Percentiles rank a stretch among this genome's conserved stretches.
These are phyloP conservation scores for Pleuronectes platessa DNA, from an alignment of 2,113 vertebrate species.

Conservation along the genomic window DNA sequence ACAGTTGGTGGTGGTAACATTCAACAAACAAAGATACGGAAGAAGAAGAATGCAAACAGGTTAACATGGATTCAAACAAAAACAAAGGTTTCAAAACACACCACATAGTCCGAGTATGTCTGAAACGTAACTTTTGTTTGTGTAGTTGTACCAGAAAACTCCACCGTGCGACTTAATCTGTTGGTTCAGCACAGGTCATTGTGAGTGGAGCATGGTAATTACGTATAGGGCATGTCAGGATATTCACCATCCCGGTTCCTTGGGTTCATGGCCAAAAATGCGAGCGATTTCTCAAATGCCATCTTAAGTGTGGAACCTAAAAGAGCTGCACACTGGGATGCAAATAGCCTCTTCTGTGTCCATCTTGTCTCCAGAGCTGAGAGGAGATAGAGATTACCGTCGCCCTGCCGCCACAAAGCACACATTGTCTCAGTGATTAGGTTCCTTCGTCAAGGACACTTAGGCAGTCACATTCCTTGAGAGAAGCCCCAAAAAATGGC, in stretches of 20 bases:
- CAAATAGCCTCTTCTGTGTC: conserved; percentile 60
- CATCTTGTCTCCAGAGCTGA: conserved; percentile 47
- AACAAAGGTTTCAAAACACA: neutral
- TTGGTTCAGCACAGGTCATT: neutral
- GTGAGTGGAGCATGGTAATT: conserved; percentile 14
- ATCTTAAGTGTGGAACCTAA: conserved; percentile 21
- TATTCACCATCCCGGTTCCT: conserved; percentile 25
- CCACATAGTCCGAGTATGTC: neutral
- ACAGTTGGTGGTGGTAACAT: neutral
- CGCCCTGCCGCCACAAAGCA: conserved; percentile 62
- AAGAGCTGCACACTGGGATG: conserved; percentile 54
- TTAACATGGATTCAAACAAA: neutral
- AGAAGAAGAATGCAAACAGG: neutral
- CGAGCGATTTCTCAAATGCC: conserved; percentile 50
- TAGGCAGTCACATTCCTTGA: conserved; percentile 73
- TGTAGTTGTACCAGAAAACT: neutral
- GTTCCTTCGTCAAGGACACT: conserved; percentile 70
- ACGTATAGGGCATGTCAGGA: conserved; percentile 7
- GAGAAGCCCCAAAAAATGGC: conserved; percentile 70
- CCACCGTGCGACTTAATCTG: neutral
- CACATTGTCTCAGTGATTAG: conserved; percentile 71
- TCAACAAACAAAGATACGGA: neutral
- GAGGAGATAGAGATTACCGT: conserved; percentile 62
- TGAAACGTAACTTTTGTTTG: neutral
- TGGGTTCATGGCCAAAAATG: conserved; percentile 39